Evolutionary conservation across 2,888 invertebrate species (phyloP).

Genomic region (Disparrhopalites patrizii): DNA sequence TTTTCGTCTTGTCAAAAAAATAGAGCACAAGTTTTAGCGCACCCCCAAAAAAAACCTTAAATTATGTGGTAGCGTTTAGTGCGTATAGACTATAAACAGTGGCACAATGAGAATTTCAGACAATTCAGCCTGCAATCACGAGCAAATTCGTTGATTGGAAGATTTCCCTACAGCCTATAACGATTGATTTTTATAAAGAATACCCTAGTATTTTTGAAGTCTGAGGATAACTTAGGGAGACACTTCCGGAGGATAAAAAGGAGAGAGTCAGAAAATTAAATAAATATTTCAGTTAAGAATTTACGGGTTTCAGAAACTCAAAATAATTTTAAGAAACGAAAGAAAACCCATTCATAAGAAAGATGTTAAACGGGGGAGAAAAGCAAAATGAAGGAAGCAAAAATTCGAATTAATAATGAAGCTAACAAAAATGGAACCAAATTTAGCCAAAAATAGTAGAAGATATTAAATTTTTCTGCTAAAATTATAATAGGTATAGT

Average conservation of each 20-base stretch:
- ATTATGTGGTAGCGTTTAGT: no score
- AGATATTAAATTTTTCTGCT: not conserved
- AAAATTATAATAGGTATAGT: not conserved
- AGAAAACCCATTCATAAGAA: no score
- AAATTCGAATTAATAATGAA: not conserved
- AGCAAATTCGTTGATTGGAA: not conserved
- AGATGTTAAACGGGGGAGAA: not conserved
- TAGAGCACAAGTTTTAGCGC: no score
- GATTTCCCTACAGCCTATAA: no score
- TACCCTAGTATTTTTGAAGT: not conserved
- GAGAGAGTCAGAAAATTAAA: not conserved
- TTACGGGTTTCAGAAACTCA: slow-evolving; percentile 1
- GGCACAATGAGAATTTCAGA: no score
- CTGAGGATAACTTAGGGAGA: not conserved
- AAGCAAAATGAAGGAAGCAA: slow-evolving; percentile 12
- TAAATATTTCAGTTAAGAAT: not conserved
- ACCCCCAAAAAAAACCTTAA: no score
- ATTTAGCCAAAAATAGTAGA: not conserved
- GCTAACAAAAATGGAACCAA: not conserved
- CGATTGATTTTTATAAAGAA: no score
- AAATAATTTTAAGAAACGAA: not conserved
- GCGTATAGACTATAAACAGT: no score
- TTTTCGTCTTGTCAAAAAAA: no score
- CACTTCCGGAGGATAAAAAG: not conserved
- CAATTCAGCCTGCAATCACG: slow-evolving; percentile 35